Percentiles rank a stretch among this genome's conserved stretches.
phyloP scores from a whole-genome alignment of 2,113 vertebrate genomes.

The Motacilla tschutschensis region DNA sequence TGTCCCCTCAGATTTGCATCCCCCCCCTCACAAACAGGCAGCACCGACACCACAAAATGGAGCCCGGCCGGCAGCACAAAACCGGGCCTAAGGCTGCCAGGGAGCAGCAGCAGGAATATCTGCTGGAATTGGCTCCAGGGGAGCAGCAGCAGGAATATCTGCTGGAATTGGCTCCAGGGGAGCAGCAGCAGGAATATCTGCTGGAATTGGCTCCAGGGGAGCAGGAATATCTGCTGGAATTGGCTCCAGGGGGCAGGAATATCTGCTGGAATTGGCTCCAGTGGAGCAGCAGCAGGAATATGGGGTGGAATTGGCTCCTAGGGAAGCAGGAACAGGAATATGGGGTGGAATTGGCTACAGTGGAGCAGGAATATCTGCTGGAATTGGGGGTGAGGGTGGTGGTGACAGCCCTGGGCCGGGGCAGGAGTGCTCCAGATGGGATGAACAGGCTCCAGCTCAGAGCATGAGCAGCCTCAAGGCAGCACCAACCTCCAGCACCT shows the following conservation, averaged over 20 bases:
- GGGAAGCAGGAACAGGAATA: no score
- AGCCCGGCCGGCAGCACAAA: rapidly evolving
- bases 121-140: no score
- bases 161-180: neutral
- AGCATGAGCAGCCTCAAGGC: neutral
- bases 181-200: rapidly evolving
- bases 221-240: rapidly evolving
- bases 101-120: no score
- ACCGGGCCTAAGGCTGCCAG: neutral
- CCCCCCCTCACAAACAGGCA: neutral
- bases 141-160: no score
- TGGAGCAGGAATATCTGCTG: no score
- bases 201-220: neutral
- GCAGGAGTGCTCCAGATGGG: neutral
- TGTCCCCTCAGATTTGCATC: rapidly evolving
- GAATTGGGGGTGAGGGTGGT: rapidly evolving
- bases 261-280: no score
- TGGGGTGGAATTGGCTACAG: no score
- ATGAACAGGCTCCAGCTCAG: no score
- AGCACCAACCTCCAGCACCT: neutral
- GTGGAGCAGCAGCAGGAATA: no score
- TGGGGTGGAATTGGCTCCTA: no score
- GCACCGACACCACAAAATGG: rapidly evolving
- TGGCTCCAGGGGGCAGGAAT: no score
- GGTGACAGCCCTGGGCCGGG: no score